These are phyloP conservation scores for Herpailurus yagouaroundi DNA, from an alignment of 2,113 vertebrate species.

Conservation along the genomic window DNA sequence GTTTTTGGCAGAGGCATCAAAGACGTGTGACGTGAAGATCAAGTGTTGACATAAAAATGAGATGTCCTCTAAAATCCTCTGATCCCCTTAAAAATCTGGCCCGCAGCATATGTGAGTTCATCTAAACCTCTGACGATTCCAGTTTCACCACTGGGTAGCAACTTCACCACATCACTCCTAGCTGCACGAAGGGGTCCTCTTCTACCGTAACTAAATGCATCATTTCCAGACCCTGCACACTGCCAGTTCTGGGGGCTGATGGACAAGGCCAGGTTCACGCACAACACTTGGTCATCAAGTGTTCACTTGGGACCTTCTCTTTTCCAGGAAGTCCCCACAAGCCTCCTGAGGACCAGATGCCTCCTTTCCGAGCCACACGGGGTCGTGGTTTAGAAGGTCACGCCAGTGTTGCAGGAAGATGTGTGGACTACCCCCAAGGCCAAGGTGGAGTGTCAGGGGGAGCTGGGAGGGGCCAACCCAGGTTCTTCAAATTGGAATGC, in stretches of 20 bases:
- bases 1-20: not conserved
- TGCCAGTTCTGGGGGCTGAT: not conserved
- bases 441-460: not conserved
- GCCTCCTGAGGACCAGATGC: not conserved
- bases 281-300: too few species aligned
- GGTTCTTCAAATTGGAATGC: not conserved
- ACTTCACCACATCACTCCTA: not conserved
- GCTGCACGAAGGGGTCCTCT: not conserved
- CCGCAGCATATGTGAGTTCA: too few species aligned
- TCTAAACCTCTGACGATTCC: not conserved
- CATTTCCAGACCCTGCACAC: not conserved
- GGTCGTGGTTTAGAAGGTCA: not conserved
- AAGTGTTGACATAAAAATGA: not conserved
- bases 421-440: not conserved
- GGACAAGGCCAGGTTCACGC: not conserved
- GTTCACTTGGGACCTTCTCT: not conserved
- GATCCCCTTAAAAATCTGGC: not conserved
- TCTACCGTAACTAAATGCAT: too few species aligned
- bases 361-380: not conserved
- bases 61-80: not conserved
- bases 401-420: not conserved
- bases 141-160: not conserved
- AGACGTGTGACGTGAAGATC: not conserved
- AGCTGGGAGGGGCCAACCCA: not conserved
- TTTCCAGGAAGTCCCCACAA: not conserved